Evolutionary conservation across 2,113 vertebrate species (phyloP), one percentile per base, ranked within the genome.

Genomic region (Aldabrachelys gigantea): DNA sequence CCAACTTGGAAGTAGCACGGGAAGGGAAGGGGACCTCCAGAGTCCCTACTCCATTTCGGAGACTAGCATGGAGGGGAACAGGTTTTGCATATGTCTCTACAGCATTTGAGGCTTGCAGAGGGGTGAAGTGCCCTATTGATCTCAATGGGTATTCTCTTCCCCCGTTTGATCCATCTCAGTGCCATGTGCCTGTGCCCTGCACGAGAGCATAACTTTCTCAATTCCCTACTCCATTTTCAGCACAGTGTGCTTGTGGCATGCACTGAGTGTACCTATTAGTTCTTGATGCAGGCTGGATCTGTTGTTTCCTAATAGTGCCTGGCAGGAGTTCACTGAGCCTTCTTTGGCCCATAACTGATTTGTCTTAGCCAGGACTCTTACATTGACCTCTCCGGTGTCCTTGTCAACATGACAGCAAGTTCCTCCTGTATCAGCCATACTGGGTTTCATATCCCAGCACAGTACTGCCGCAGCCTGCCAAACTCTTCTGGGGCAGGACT

Each of bases 161-260:
- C 19, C 52, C 8, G n/a, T 11, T 3, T 69, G 14, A 14, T 86
- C 49, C 0, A 0, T 59, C 27, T 59, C 57, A 59, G 57, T 29
- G 57, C 27, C 13, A 14, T 59, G 57, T 59, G 27, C 57, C 57
- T 35, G 7, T 35, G 59, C 17, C 62, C 87, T 0, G 0, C 65
- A 62, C 6, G 8, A 86, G 4, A 4, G n/a, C 47, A 65, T 31
- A 35, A 19, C 0, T 1, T 27, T 72, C 49, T 31, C 78, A 12
- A 4, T 52, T 78, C 27, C 27, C 57, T 59, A 31, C 57, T 31
- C 27, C 12, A 6, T 82, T 38, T 79, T 11, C 80, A n/a, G 7
- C 8, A 5, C 50, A 24, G 0, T 35, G 6, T 5, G 14, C 49
- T 69, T 82, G 54, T 56, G 76, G 87, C 29, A 53, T 4, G 1